Percentiles rank a stretch among this genome's conserved stretches.
phyloP scores from a whole-genome alignment of 2,113 vertebrate species.

The Potamarius usumacintae region DNA sequence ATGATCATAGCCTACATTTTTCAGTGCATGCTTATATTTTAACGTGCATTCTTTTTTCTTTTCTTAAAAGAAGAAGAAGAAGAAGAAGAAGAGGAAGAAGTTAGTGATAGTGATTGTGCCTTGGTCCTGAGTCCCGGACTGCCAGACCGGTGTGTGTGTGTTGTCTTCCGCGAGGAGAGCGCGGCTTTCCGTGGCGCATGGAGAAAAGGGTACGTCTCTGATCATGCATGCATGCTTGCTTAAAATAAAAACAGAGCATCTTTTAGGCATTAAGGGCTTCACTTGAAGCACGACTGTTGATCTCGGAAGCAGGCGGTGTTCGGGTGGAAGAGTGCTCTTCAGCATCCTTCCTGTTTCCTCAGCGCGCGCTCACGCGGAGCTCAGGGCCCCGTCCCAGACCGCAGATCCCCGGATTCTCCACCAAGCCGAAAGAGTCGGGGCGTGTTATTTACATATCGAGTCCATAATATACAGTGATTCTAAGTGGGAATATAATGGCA shows the following conservation, averaged over 20 bases:
- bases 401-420: background rate
- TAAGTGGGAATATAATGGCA: background rate
- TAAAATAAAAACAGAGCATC: background rate
- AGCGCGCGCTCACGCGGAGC: constrained; percentile 7
- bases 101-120: constrained; percentile 34
- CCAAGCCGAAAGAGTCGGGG: background rate
- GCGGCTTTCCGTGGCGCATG: constrained; percentile 60
- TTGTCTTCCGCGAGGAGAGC: constrained; percentile 49
- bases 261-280: no score
- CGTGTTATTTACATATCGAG: background rate
- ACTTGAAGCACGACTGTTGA: background rate
- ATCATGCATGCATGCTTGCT: constrained; percentile 1
- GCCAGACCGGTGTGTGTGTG: constrained; percentile 49
- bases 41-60: constrained; percentile 21
- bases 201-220: constrained; percentile 68
- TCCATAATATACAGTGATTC: background rate
- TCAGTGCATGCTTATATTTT: constrained; percentile 9
- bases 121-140: constrained; percentile 41
- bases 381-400: constrained; percentile 3
- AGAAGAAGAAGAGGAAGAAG: background rate
- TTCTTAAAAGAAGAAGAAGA: background rate
- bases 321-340: background rate
- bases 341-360: constrained; percentile 11
- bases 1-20: background rate
- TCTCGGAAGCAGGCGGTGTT: background rate